These are phyloP conservation scores for Oreochromis aureus DNA, from an alignment of 2,113 vertebrate genomes.

Conservation along the genomic window DNA sequence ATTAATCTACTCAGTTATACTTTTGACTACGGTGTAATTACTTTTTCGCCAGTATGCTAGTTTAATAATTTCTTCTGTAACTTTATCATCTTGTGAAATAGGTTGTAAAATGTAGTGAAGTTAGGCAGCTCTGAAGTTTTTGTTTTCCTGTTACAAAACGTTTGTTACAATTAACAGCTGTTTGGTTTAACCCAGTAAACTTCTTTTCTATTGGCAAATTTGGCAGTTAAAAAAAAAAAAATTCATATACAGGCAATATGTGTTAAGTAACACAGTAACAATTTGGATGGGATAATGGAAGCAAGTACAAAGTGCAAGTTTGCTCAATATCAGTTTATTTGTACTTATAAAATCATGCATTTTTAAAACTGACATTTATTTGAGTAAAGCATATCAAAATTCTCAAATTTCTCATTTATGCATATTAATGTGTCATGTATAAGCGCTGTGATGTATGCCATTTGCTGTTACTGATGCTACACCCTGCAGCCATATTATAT, in stretches of 20 bases:
- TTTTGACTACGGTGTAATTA: background rate
- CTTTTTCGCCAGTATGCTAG: background rate
- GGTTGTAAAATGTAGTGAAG: background rate
- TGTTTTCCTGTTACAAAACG: background rate
- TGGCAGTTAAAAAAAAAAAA: background rate
- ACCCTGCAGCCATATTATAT: background rate
- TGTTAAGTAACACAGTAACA: background rate
- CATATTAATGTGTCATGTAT: background rate
- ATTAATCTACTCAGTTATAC: background rate
- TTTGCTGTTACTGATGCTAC: background rate
- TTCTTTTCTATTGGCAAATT: background rate
- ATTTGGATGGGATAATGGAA: background rate
- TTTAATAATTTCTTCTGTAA: background rate
- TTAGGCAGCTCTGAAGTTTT: background rate
- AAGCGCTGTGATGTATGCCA: background rate
- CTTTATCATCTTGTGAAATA: background rate
- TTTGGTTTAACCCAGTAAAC: background rate
- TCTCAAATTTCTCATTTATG: background rate
- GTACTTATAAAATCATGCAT: background rate
- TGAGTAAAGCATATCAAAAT: background rate
- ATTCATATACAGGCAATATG: background rate
- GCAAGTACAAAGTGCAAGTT: background rate
- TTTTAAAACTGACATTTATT: background rate
- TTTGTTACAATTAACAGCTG: background rate
- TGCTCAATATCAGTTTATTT: background rate